A percentile compares a stretch with the other conserved stretches of the same genome.
Conservation (phyloP, 2,797 vertebrate species). For the Lagorchestes hirsutus region DNA sequence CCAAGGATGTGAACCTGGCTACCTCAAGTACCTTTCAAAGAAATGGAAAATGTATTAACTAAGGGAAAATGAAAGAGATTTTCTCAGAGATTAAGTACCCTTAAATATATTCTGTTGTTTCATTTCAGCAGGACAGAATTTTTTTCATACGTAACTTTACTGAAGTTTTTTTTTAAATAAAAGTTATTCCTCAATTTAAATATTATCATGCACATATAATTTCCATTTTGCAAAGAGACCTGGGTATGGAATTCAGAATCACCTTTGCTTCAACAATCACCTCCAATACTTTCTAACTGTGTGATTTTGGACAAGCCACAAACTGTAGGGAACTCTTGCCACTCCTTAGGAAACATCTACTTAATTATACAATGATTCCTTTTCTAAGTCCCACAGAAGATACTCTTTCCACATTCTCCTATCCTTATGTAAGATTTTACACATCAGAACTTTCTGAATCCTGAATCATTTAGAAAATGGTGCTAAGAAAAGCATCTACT, state of each 20-base stretch:
- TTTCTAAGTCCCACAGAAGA: background rate
- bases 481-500: background rate
- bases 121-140: background rate
- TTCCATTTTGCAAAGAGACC: background rate
- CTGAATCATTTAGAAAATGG: background rate
- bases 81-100: background rate
- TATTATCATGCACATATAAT: background rate
- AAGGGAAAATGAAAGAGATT: background rate
- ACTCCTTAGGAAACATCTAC: background rate
- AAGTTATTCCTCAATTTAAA: background rate
- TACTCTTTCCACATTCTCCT: background rate
- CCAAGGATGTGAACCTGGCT: background rate
- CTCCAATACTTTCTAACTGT: background rate
- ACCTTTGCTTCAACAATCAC: background rate
- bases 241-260: too few species aligned
- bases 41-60: background rate
- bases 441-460: background rate
- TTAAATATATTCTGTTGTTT: background rate
- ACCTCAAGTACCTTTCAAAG: background rate
- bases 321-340: background rate
- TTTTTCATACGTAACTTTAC: background rate
- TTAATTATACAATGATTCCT: background rate
- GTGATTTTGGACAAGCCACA: background rate
- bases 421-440: background rate
- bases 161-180: background rate